A percentile compares a stretch with the other conserved stretches of the same genome.
These are phyloP conservation scores for Heteractis magnifica DNA, from an alignment of 92 coral and sea anemone genomes.

Conservation along the genomic window DNA sequence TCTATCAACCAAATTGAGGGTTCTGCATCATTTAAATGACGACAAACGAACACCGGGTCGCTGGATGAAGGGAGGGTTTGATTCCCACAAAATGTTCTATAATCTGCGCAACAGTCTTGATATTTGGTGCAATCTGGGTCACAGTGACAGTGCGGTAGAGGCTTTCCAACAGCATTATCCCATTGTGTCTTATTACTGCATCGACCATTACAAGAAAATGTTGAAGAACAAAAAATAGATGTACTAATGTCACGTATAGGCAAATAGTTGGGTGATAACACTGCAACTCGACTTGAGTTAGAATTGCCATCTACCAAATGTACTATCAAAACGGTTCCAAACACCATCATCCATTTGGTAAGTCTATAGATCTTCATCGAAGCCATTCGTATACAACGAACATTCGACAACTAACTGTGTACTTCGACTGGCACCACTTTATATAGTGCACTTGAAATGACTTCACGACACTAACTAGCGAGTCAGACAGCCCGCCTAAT, in stretches of 20 bases:
- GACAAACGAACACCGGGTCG: conserved; percentile 5
- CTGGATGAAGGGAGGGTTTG: background rate
- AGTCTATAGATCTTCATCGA: background rate
- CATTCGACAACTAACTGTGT: background rate
- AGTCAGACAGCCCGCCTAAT: conserved; percentile 1
- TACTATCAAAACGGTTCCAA: background rate
- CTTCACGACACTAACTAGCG: background rate
- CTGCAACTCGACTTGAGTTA: background rate
- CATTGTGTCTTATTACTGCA: conserved; percentile 20
- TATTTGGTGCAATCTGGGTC: conserved; percentile 54
- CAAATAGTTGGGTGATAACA: background rate
- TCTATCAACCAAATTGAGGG: conserved; percentile 63
- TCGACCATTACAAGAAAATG: conserved; percentile 36
- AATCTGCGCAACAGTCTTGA: conserved; percentile 76
- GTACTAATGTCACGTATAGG: background rate
- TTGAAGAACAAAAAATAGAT: background rate
- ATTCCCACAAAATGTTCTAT: conserved; percentile 33
- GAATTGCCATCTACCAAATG: background rate
- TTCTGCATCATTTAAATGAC: background rate
- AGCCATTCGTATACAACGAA: conserved; percentile 7
- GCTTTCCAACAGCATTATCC: conserved; percentile 27
- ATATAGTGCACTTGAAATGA: background rate
- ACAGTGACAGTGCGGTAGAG: conserved; percentile 66
- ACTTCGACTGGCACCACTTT: background rate
- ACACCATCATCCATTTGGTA: conserved; percentile 3